Conservation (phyloP, 2,113 vertebrate genomes). For the Nanorana parkeri region DNA sequence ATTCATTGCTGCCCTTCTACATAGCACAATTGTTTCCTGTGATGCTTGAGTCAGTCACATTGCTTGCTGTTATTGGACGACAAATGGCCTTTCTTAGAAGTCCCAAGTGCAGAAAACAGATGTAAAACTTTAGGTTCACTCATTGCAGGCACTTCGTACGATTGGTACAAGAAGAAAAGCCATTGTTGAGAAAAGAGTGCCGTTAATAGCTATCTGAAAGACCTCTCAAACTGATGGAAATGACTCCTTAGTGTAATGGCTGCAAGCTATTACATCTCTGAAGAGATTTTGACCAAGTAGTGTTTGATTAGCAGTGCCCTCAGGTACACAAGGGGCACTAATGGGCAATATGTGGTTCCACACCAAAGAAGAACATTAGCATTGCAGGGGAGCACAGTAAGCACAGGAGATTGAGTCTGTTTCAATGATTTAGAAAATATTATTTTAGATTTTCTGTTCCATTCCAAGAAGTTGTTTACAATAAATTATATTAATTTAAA, state of each 20-base stretch:
- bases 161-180: not conserved
- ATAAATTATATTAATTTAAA: too few species aligned
- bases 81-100: too few species aligned
- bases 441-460: not conserved
- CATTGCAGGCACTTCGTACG: too few species aligned
- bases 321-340: slow-evolving; percentile 4
- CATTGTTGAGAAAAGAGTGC: not conserved
- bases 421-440: not conserved
- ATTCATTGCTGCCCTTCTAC: too few species aligned
- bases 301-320: slow-evolving; percentile 3
- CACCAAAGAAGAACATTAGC: not conserved
- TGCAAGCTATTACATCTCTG: slow-evolving; percentile 1
- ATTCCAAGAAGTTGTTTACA: not conserved
- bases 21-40: too few species aligned
- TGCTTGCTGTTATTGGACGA: too few species aligned
- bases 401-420: not conserved
- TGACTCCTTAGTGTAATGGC: not conserved
- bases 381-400: not conserved
- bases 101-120: too few species aligned
- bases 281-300: not conserved
- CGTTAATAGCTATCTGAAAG: not conserved
- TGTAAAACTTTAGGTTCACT: too few species aligned
- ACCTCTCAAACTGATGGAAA: not conserved
- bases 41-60: too few species aligned
- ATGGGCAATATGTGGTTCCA: slow-evolving; percentile 9